Evolutionary conservation across 2,113 vertebrate species (phyloP).

Genomic region (Mola mola): DNA sequence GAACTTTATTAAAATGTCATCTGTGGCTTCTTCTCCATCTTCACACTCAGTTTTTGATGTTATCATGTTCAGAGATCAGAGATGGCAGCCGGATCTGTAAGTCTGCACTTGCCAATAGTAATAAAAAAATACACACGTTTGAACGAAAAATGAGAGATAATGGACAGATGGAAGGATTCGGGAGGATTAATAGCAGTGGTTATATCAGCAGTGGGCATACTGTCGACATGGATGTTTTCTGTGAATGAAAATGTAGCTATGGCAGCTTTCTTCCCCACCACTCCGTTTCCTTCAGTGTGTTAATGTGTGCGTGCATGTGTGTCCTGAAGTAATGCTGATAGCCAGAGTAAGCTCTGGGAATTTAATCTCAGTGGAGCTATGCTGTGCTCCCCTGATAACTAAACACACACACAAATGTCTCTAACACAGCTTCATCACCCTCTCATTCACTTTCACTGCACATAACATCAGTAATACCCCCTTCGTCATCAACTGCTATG

Average conservation of each 20-base stretch:
- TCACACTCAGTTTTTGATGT: background rate
- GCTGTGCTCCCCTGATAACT: constrained; percentile 76
- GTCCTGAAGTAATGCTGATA: constrained; percentile 77
- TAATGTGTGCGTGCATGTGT: constrained; percentile 40
- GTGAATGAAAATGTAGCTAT: constrained; percentile 64
- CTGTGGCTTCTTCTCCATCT: background rate
- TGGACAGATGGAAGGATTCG: constrained; percentile 46
- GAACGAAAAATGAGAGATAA: no score
- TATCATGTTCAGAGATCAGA: background rate
- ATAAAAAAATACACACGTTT: no score
- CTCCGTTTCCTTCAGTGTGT: constrained; percentile 33
- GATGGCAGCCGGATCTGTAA: background rate
- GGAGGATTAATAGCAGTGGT: constrained; percentile 51
- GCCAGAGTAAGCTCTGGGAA: constrained; percentile 74
- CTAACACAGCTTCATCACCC: constrained; percentile 38
- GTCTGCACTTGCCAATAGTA: no score
- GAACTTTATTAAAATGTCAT: background rate
- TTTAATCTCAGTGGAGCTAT: constrained; percentile 77
- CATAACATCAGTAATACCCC: constrained; percentile 20
- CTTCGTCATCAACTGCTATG: constrained; percentile 12
- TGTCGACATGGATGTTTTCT: constrained; percentile 63
- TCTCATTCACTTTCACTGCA: constrained; percentile 45
- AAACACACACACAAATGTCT: constrained; percentile 37
- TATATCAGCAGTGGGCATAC: constrained; percentile 54
- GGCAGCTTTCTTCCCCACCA: constrained; percentile 54